phyloP scores from a whole-genome alignment of 1,140 invertebrate genomes.

The Hyles vespertilio region DNA sequence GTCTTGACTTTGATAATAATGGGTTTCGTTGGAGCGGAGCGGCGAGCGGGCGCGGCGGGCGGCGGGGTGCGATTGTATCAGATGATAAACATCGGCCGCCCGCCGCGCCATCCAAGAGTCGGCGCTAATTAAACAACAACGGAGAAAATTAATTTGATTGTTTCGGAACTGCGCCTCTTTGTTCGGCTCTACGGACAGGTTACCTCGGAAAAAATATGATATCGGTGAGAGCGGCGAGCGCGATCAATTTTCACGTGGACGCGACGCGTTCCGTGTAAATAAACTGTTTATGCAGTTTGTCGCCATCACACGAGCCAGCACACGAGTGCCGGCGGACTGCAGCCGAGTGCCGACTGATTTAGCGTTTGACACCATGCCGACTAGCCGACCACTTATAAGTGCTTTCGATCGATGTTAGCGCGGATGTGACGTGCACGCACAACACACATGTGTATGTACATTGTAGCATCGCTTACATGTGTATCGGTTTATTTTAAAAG shows the following conservation, averaged over 20 bases:
- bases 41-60: conserved; percentile 23
- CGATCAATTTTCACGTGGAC: no score
- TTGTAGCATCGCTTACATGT: not conserved
- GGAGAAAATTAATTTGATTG: conserved; percentile 72
- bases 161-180: conserved; percentile 68
- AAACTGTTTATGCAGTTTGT: no score
- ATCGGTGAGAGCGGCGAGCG: conserved; percentile 30
- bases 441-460: not conserved
- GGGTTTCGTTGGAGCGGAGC: conserved; percentile 48
- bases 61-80: conserved; percentile 60
- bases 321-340: not conserved
- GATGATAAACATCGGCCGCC: conserved; percentile 71
- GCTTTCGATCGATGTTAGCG: conserved; percentile 29
- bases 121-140: conserved; percentile 73
- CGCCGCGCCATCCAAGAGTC: conserved; percentile 61
- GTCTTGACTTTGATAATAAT: conserved; percentile 72
- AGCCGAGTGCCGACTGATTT: conserved; percentile 19
- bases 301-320: no score
- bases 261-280: no score
- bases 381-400: conserved; percentile 60
- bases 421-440: not conserved
- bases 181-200: conserved; percentile 45
- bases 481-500: not conserved
- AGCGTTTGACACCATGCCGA: conserved; percentile 50
- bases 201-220: conserved; percentile 61